A percentile compares a stretch with the other conserved stretches of the same genome.
These are phyloP conservation scores for Pogonocichla stellata DNA, from an alignment of 2,113 vertebrate species.

Conservation along the genomic window DNA sequence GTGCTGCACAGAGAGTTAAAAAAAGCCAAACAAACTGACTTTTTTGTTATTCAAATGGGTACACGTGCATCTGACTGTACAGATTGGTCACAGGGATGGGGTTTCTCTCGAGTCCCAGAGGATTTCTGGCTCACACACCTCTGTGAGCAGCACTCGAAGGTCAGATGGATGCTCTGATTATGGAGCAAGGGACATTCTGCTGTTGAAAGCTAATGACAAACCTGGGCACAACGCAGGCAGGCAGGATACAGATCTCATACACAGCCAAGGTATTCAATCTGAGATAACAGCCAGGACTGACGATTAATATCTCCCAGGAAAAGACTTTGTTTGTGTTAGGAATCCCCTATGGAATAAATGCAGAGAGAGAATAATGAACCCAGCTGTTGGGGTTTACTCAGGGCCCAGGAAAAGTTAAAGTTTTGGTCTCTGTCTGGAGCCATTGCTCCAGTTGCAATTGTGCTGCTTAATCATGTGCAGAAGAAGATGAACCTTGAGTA, in stretches of 20 bases:
- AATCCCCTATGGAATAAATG: constrained; percentile 9
- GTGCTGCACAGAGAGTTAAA: constrained; percentile 11
- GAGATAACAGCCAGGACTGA: not conserved
- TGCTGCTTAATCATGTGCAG: not conserved
- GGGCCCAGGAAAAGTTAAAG: not conserved
- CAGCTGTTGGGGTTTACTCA: not conserved
- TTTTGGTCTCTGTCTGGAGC: not conserved
- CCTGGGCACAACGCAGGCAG: not conserved
- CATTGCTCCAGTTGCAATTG: not conserved
- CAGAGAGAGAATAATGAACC: not conserved
- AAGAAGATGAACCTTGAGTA: not conserved
- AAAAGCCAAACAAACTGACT: not conserved
- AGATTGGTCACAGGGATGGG: not conserved
- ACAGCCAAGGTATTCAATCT: not conserved
- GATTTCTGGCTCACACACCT: not conserved
- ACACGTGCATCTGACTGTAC: not conserved
- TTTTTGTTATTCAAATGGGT: constrained; percentile 2
- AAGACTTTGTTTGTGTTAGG: not conserved
- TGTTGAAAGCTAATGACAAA: constrained; percentile 18
- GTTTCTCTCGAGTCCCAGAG: constrained; percentile 19
- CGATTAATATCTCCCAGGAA: not conserved
- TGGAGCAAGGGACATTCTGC: not conserved
- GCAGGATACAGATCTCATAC: not conserved
- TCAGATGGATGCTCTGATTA: constrained; percentile 24
- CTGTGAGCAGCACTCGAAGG: not conserved